These are phyloP conservation scores for Zonitis immaculata DNA, from an alignment of 2,888 invertebrate genomes.

Conservation along the genomic window DNA sequence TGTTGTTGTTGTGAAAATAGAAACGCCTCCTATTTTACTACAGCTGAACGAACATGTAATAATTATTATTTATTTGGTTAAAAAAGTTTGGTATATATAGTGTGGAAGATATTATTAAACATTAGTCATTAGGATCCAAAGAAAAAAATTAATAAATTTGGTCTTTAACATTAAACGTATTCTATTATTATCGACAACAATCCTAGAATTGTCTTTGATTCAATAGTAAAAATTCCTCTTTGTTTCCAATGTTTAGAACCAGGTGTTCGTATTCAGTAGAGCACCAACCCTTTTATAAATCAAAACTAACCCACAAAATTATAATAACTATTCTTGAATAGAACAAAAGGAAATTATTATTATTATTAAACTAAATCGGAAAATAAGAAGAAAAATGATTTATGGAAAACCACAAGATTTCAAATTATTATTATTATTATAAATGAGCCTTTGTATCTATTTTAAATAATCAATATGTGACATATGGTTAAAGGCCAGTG, in stretches of 20 bases:
- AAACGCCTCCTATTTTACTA: background rate
- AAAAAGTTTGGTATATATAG: too few species aligned
- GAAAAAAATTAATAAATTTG: background rate
- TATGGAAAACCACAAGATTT: background rate
- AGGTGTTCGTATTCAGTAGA: background rate
- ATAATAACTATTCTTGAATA: background rate
- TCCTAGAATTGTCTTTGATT: background rate
- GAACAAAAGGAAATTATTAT: background rate
- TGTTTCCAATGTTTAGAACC: background rate
- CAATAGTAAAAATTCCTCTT: background rate
- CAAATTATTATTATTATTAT: background rate
- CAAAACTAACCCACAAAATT: background rate
- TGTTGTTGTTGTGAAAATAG: background rate
- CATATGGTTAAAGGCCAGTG: background rate
- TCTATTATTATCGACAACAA: background rate
- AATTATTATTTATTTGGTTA: background rate
- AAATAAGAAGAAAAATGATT: background rate
- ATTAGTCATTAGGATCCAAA: background rate
- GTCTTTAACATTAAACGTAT: background rate
- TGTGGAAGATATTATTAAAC: background rate
- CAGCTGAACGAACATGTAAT: background rate
- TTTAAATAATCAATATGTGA: constrained; percentile 5
- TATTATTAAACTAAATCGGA: too few species aligned
- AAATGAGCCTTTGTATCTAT: background rate
- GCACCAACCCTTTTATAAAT: background rate